Evolutionary conservation across 2,888 invertebrate genomes (phyloP), one percentile per base, ranked within the genome.

Genomic region (Noctua comes): DNA sequence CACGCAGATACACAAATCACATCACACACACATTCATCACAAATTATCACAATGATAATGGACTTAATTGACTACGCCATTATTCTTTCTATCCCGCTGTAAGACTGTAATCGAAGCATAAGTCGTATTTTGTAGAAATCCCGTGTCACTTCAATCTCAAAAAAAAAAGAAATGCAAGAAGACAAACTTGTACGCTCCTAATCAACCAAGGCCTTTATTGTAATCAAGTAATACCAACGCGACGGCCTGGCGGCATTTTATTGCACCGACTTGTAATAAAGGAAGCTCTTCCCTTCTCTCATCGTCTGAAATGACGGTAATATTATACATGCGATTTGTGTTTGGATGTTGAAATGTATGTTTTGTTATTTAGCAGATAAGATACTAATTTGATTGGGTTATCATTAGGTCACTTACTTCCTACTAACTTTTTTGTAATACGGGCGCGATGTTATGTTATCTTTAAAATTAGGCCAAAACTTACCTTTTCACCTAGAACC

Each of bases 181-280:
- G 3, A 8, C n/a, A 10, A 24, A 40, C 43, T 68, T 43, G 24
- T 78, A 69, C 43, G 70, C 68, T 80, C 62, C 54, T 73, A 43
- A 82, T 82, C 65, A 76, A 76, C 48, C 43, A 43, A 54, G n/a
- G 68, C 18, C 40, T 73, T 65, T 54, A 75, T 43, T 70, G 57
- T 81, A 76, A 85, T 85, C 69, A 85, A 80, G 76, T 70, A 54
- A 64, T 79, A 73, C 4, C 65, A 51, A 59, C 66, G 62, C 73
- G 86, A 68, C 86, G 18, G 64, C 2, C 54, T 68, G 86, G 79
- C 84, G 84, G 13, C 86, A 51, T 73, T 85, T 86, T 85, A 86
- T 85, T 79, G 86, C 79, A 86, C 76, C 62, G 73, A 69, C 66
- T 74, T 73, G 70, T 81, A 80, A 83, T 80, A 65, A 69, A 51